Conservation (phyloP, 2,888 invertebrate species). For the Parthenolecanium corni region DNA sequence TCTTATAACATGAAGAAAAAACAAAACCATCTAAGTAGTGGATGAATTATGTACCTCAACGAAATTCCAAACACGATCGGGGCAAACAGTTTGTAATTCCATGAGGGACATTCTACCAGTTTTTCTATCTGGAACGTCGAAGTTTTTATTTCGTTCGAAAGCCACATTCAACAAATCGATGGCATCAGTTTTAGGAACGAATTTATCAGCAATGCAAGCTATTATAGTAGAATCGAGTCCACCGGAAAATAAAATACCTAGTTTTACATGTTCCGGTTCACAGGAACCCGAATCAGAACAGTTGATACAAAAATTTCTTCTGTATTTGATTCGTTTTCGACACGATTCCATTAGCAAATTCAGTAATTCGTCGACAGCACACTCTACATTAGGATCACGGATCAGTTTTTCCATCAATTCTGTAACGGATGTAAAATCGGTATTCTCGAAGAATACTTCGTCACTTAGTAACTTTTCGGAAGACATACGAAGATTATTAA, state of each 20-base stretch:
- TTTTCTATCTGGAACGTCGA: slow-evolving; percentile 67
- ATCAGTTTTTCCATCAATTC: slow-evolving; percentile 17
- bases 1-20: neutral
- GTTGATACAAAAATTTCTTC: slow-evolving; percentile 50
- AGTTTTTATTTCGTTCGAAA: slow-evolving; percentile 44
- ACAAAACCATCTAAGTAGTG: neutral
- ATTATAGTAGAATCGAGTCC: slow-evolving; percentile 92
- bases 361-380: slow-evolving; percentile 43
- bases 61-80: slow-evolving; percentile 69
- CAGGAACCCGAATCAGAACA: slow-evolving; percentile 40
- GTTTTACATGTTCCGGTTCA: slow-evolving; percentile 50
- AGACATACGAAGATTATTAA: neutral
- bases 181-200: slow-evolving; percentile 49
- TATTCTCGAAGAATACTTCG: neutral
- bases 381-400: slow-evolving; percentile 35
- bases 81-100: slow-evolving; percentile 58
- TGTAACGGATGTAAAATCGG: neutral
- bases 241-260: slow-evolving; percentile 86
- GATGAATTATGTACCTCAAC: slow-evolving; percentile 45
- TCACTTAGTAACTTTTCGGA: neutral
- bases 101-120: slow-evolving; percentile 59
- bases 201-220: slow-evolving; percentile 64
- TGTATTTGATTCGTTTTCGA: slow-evolving; percentile 47
- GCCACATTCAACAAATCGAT: slow-evolving; percentile 94
- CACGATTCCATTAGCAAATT: slow-evolving; percentile 47